Base-by-base conservation (phyloP, 2,113 vertebrate species). In the Epinephelus cyanopodus region DNA sequence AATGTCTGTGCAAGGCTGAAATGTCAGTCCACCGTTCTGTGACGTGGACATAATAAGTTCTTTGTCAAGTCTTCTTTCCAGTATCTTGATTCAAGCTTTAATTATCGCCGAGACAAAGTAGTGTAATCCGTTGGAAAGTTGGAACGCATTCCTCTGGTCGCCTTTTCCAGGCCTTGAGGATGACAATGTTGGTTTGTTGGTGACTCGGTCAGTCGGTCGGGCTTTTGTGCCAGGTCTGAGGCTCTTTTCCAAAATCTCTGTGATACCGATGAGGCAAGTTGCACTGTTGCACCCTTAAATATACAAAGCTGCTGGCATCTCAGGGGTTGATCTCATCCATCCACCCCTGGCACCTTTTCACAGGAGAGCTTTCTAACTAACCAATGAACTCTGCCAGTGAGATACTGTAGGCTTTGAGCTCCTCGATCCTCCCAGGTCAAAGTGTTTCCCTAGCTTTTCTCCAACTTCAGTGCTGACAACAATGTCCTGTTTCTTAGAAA, bases 361-460 rank as follows among this genome's bases (percentile, higher is more conserved):
- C 21, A 15, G 19, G 45, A 39, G 33, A 73, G 77, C 68, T 81
- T 83, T 83, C 64, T 83, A 73, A 74, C 53, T 21, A 50, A 56
- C 27, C 23, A 8, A 1, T 74, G 45, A 69, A 48, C 57, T 63
- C 62, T 54, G 72, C 67, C 37, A 81, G 8, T 9, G 25, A 62
- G 10, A 61, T 18, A 52, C 33, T 33, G 23, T 2, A 8, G 45
- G 27, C 53, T 71, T 17, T 52, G 9, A 60, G 63, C 15, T 47
- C 66, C 53, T 13, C 61, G 50, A 79, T 68, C 67, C 8, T 73
- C 53, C 29, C 18, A 73, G 39, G 61, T 42, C 67, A 85, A 45
- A 45, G 42, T 45, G 42, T 45, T 2, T 45, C 42, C 42, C 9
- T 2, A 0, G 11, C 9, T 12, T 45, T 12, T 45, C 11, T 45